Base-by-base conservation (phyloP, 2,113 vertebrate species). In the Melanocharis versteri region DNA sequence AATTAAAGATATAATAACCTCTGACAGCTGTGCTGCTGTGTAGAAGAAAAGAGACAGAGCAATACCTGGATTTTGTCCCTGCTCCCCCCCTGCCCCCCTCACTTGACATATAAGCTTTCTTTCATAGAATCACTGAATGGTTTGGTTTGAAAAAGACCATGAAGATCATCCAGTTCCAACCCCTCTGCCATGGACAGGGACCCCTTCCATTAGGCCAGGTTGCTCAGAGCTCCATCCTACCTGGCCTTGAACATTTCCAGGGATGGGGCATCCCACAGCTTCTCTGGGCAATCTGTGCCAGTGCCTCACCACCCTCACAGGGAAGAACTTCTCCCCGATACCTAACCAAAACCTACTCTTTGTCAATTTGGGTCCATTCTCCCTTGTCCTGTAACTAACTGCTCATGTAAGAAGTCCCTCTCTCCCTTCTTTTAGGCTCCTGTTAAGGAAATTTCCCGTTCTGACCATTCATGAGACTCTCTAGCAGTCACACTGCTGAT, bases 271-370 rank as follows among this genome's bases (percentile, higher is more conserved):
- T 0, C 18, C 15, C 23, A 47, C 23, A 73, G 15, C 48, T 19
- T 14, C 69, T 31, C 23, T 39, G n/a, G 69, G n/a, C 18, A 84
- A 7, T 15, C 40, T 47, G n/a, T 45, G 18, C 58, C 40, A 15
- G 40, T 0, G 23, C 12, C n/a, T 44, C 23, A 19, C 5, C 50
- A 56, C 15, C 10, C 10, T 47, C 40, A 23, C 40, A 47, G n/a
- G 3, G 8, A 73, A 54, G 23, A 39, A 2, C 12, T 19, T 42
- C 30, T 17, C 33, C 40, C 40, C 2, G 0, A 6, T 4, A 40
- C 12, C 15, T 19, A 12, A 73, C 18, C n/a, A n/a, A n/a, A 64
- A 56, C 8, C 15, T 47, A 15, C 15, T 12, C 19, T 80, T n/a
- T 45, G 28, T 22, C 15, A 28, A 27, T 40, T 39, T n/a, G n/a